Evolutionary conservation across 2,888 invertebrate species (phyloP), one percentile per base, ranked within the genome.

Genomic region (Corythucha ciliata): DNA sequence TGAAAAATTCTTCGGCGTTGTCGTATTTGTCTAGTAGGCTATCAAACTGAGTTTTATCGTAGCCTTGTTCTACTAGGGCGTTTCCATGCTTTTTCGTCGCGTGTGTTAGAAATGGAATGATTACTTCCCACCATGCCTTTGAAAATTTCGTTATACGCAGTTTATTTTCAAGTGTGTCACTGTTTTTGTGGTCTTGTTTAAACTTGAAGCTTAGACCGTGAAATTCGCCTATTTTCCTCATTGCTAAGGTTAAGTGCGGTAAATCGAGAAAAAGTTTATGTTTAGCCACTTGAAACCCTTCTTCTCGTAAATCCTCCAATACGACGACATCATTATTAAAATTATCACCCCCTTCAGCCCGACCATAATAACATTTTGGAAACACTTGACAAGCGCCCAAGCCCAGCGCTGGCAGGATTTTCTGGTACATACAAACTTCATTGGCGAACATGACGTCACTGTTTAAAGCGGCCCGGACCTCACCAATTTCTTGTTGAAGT

Each of bases 121-220:
- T 10, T 29, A 29, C 29, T 12, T 29, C 12, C 29, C 10, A 8
- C 29, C 8, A 22, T 12, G 2, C n/a, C 3, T 14, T 6, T 39
- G 3, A 8, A 29, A 29, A 29, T n/a, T 29, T 26, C 10, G 57
- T 29, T 1, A 2, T 1, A 3, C 24, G 16, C 21, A 27, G 24
- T 5, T 34, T 2, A 16, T 29, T 20, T 3, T 5, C 2, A 7
- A 25, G 12, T 16, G 14, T 14, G 18, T 34, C 21, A 5, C 37
- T 21, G 5, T 21, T 24, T 20, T 48, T 48, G 6, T 7, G 3
- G 16, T 52, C 27, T 10, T 51, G 32, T 22, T 61, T 61, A 33
- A 54, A 22, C 8, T 39, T 52, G 52, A 61, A 62, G 4, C 60
- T 59, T 3, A 62, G 51, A 1, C 61, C 61, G 39, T 63, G 63